These are phyloP conservation scores for Myocastor coypus DNA, from an alignment of 2,113 vertebrate species.

Conservation along the genomic window DNA sequence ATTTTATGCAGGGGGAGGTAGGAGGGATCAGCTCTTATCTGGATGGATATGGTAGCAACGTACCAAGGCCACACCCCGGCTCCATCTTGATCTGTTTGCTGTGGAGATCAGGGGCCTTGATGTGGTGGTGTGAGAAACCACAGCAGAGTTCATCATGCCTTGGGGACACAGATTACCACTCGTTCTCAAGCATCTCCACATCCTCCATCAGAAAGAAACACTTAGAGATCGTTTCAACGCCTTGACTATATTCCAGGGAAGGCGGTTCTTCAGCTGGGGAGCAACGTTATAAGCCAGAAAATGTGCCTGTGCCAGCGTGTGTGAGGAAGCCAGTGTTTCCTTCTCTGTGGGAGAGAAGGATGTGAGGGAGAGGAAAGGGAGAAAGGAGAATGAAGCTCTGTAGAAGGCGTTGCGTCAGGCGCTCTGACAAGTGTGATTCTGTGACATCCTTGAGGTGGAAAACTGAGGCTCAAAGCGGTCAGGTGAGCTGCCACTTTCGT, in stretches of 20 bases:
- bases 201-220: neutral
- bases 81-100: neutral
- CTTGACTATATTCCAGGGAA: neutral
- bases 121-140: neutral
- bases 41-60: neutral
- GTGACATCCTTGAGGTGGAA: neutral
- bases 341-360: neutral
- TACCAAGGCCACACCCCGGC: neutral
- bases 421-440: neutral
- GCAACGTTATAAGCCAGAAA: neutral
- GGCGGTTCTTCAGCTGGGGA: neutral
- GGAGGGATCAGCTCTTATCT: neutral
- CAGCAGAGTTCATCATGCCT: neutral
- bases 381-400: neutral
- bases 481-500: neutral
- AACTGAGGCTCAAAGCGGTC: neutral
- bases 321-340: neutral
- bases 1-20: neutral
- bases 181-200: neutral
- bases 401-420: accelerated
- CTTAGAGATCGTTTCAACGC: neutral
- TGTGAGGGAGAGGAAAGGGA: neutral
- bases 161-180: neutral
- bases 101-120: neutral
- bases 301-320: neutral